Percentiles rank a stretch among this genome's conserved stretches.
Conservation (phyloP, 2,888 invertebrate species). For the Synanthedon myopaeformis region DNA sequence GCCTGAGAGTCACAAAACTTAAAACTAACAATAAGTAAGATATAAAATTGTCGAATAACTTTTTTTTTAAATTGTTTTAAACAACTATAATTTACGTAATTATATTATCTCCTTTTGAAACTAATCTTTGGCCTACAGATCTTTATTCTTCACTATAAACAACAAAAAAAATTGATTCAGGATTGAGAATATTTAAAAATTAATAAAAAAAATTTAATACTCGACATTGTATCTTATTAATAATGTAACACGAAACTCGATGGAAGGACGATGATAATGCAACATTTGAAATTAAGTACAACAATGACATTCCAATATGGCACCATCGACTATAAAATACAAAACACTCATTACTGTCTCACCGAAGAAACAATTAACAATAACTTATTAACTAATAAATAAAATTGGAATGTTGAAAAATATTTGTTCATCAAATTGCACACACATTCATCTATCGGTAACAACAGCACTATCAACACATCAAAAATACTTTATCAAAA, state of each 20-base stretch:
- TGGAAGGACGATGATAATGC: slow-evolving; percentile 15
- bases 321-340: slow-evolving; percentile 38
- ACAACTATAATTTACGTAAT: slow-evolving; percentile 16
- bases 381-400: slow-evolving; percentile 34
- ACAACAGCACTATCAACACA: slow-evolving; percentile 48
- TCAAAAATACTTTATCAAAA: slow-evolving; percentile 53
- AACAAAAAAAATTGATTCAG: not conserved
- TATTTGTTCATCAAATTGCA: slow-evolving; percentile 29
- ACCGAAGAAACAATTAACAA: slow-evolving; percentile 6
- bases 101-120: slow-evolving; percentile 22
- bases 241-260: not conserved
- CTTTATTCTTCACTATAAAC: slow-evolving; percentile 31
- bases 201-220: not conserved
- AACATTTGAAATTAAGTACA: slow-evolving; percentile 54
- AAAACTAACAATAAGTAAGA: slow-evolving; percentile 27
- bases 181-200: not conserved
- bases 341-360: slow-evolving; percentile 16
- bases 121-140: slow-evolving; percentile 69
- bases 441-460: slow-evolving; percentile 39
- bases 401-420: slow-evolving; percentile 46
- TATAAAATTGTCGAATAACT: slow-evolving; percentile 41
- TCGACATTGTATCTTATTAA: not conserved
- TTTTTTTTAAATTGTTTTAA: slow-evolving; percentile 17
- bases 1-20: slow-evolving; percentile 62
- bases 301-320: slow-evolving; percentile 50